Conservation (phyloP, 2,113 vertebrate species). For the Mesembrinibis cayennensis region DNA sequence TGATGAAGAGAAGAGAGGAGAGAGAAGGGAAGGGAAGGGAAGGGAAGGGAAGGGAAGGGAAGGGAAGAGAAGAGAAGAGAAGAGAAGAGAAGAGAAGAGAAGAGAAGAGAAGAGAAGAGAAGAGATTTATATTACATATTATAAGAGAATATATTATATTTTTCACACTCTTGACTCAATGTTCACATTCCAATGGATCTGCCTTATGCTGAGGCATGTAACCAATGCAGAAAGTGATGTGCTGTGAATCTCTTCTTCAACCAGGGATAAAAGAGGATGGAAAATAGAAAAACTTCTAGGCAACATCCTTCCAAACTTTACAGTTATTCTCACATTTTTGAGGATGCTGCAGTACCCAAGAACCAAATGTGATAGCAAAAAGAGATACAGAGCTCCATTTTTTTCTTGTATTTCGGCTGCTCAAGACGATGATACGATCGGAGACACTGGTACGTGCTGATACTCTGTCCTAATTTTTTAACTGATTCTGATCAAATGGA, state of each 20-base stretch:
- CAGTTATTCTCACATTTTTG: not conserved
- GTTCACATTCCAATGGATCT: not conserved
- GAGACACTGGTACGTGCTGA: not conserved
- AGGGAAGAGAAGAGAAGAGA: not conserved
- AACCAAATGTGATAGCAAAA: not conserved
- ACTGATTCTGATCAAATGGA: not conserved
- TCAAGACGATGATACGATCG: not conserved
- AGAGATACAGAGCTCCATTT: not conserved
- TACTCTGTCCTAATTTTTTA: not conserved
- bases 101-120: not conserved
- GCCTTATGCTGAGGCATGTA: not conserved
- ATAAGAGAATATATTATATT: not conserved
- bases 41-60: not conserved
- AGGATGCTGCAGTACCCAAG: not conserved
- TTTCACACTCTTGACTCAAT: not conserved
- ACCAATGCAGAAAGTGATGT: not conserved
- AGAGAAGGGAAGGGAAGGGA: not conserved
- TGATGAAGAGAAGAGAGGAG: not conserved
- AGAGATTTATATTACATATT: not conserved
- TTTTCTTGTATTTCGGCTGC: not conserved
- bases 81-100: not conserved
- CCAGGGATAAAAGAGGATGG: not conserved
- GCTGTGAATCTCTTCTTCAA: not conserved
- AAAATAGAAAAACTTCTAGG: not conserved
- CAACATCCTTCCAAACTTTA: not conserved